Percentiles rank a stretch among this genome's conserved stretches.
phyloP scores from a whole-genome alignment of 2,888 invertebrate genomes.

The Cabera pusaria region DNA sequence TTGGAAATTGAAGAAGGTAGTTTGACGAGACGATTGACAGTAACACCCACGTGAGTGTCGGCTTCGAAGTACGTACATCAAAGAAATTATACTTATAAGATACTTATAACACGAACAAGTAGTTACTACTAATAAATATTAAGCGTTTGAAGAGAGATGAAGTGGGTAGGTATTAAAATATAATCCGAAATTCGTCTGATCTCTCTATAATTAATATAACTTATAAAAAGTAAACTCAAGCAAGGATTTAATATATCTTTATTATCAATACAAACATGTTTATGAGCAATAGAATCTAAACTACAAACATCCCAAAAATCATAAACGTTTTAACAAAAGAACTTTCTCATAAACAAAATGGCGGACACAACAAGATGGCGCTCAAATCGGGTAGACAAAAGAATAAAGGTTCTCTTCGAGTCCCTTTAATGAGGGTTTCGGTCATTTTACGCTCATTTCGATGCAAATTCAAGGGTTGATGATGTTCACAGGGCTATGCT shows the following conservation, averaged over 20 bases:
- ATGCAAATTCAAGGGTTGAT: conserved; percentile 77
- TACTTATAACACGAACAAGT: too few relatives aligned
- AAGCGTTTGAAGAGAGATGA: too few relatives aligned
- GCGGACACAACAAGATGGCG: conserved; percentile 57
- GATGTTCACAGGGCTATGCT: conserved; percentile 71
- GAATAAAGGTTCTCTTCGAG: conserved; percentile 64
- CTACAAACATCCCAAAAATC: conserved; percentile 11
- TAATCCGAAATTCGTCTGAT: too few relatives aligned
- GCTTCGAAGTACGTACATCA: too few relatives aligned
- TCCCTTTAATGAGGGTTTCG: conserved; percentile 68
- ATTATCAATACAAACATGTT: conserved; percentile 2
- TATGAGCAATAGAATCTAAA: conserved; percentile 17
- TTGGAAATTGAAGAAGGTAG: too few relatives aligned
- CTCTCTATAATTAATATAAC: too few relatives aligned
- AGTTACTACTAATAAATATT: too few relatives aligned
- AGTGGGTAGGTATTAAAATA: too few relatives aligned
- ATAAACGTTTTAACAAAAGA: conserved; percentile 36
- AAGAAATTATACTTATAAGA: too few relatives aligned
- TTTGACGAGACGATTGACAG: too few relatives aligned
- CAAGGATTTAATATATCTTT: conserved; percentile 7
- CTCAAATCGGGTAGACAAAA: conserved; percentile 65
- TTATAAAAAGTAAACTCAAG: too few relatives aligned
- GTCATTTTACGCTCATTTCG: conserved; percentile 76
- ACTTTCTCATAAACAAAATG: conserved; percentile 58
- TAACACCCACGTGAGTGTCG: too few relatives aligned